Evolutionary conservation across 1,140 invertebrate genomes (phyloP).

Genomic region (Andrena cerasifolii): DNA sequence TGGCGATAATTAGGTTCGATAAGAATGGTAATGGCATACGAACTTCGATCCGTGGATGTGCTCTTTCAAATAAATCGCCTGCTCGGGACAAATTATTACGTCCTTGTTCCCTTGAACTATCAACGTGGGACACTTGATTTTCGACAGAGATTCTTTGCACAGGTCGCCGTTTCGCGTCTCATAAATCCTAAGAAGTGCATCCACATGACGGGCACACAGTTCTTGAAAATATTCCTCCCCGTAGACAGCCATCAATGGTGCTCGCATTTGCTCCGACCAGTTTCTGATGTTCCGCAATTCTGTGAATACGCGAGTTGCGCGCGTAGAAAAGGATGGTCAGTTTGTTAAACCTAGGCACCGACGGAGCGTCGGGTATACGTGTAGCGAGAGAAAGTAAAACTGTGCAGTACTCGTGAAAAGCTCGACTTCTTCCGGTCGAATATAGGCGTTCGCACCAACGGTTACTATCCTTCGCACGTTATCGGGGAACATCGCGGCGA

Average conservation of each 20-base stretch:
- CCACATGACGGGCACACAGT: slow-evolving; percentile 89
- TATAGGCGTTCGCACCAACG: slow-evolving; percentile 90
- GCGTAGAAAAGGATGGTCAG: no score
- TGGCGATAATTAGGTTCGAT: no score
- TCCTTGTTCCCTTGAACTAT: slow-evolving; percentile 93
- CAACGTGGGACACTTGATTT: slow-evolving; percentile 89
- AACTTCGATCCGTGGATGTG: slow-evolving; percentile 84
- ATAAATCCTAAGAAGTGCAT: slow-evolving; percentile 84
- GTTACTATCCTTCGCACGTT: slow-evolving; percentile 93
- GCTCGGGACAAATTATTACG: slow-evolving; percentile 87
- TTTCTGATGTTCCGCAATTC: slow-evolving; percentile 86
- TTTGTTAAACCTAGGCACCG: no score
- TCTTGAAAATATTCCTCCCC: slow-evolving; percentile 88
- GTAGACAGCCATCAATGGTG: slow-evolving; percentile 89
- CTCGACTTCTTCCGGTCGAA: slow-evolving; percentile 88
- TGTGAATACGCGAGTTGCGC: no score
- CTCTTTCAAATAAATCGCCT: slow-evolving; percentile 87
- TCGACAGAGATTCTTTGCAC: slow-evolving; percentile 85
- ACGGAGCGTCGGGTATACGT: no score
- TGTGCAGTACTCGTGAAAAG: no score
- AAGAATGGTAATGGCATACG: no score
- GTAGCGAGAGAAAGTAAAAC: no score
- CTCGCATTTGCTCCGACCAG: slow-evolving; percentile 91
- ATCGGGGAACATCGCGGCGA: no score
- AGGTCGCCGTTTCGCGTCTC: slow-evolving; percentile 87